These are phyloP conservation scores for Nephrotoma flavescens DNA, from an alignment of 2,888 invertebrate genomes.

Conservation along the genomic window DNA sequence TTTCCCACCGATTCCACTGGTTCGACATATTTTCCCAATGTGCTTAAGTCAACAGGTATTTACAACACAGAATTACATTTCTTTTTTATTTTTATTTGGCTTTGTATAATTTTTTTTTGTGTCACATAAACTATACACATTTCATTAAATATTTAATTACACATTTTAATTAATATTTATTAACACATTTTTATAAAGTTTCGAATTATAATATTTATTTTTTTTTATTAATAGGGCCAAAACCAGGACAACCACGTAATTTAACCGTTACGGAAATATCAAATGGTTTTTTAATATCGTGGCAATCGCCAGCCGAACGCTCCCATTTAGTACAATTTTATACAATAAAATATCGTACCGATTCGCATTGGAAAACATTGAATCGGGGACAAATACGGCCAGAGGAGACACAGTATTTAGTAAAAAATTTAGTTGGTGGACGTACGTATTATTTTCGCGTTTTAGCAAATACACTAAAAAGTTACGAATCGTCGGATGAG, in stretches of 20 bases:
- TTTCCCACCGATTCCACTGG: slow-evolving; percentile 64
- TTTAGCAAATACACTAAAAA: slow-evolving; percentile 72
- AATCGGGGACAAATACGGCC: slow-evolving; percentile 79
- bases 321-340: slow-evolving; percentile 74
- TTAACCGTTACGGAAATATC: slow-evolving; percentile 77
- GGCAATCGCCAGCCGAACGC: slow-evolving; percentile 73
- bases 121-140: background rate
- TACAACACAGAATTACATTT: background rate
- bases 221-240: slow-evolving; percentile 52
- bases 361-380: slow-evolving; percentile 76
- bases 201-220: background rate
- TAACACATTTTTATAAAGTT: background rate
- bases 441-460: slow-evolving; percentile 87
- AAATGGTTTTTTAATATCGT: slow-evolving; percentile 81
- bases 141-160: background rate
- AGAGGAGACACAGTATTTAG: slow-evolving; percentile 82
- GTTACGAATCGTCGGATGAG: slow-evolving; percentile 76
- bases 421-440: slow-evolving; percentile 82
- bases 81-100: slow-evolving; percentile 13
- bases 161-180: background rate
- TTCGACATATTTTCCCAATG: slow-evolving; percentile 51
- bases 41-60: slow-evolving; percentile 56
- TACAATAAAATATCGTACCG: slow-evolving; percentile 81
- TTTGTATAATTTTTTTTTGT: background rate
- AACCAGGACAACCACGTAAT: slow-evolving; percentile 82